Percentiles rank a stretch among this genome's conserved stretches.
phyloP scores from a whole-genome alignment of 2,888 invertebrate species.

The Lithophane semibrunnea region DNA sequence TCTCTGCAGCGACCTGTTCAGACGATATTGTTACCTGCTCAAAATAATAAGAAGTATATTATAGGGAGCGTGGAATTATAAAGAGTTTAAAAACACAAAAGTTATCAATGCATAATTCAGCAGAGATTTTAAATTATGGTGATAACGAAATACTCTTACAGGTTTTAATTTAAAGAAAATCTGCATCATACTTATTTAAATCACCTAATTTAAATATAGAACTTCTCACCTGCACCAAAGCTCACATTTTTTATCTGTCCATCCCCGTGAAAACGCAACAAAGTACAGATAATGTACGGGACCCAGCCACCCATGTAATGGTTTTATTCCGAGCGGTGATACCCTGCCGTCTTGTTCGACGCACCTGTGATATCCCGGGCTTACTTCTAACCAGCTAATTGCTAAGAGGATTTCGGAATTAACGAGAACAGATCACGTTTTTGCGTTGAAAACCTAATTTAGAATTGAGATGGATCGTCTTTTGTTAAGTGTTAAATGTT shows the following conservation, averaged over 20 bases:
- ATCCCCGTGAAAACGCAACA: constrained; percentile 38
- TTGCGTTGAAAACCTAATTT: constrained; percentile 57
- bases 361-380: constrained; percentile 59
- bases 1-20: background rate
- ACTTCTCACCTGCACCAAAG: background rate
- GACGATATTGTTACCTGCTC: background rate
- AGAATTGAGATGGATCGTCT: constrained; percentile 57
- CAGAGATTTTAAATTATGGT: no score
- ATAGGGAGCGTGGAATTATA: background rate
- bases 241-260: background rate
- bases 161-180: background rate
- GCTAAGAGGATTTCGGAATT: constrained; percentile 66
- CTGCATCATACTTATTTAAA: background rate
- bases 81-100: background rate
- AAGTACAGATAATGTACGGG: constrained; percentile 39
- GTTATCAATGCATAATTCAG: background rate
- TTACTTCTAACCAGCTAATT: constrained; percentile 64
- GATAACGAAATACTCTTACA: no score
- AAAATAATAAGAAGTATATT: background rate
- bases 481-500: constrained; percentile 52
- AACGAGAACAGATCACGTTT: constrained; percentile 60
- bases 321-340: constrained; percentile 56
- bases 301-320: constrained; percentile 59
- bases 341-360: constrained; percentile 54
- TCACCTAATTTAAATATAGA: background rate